Percentiles rank a stretch among this genome's conserved stretches.
Evolutionary conservation across 2,888 invertebrate genomes (phyloP).

Genomic region (Cremastinae sp.): DNA sequence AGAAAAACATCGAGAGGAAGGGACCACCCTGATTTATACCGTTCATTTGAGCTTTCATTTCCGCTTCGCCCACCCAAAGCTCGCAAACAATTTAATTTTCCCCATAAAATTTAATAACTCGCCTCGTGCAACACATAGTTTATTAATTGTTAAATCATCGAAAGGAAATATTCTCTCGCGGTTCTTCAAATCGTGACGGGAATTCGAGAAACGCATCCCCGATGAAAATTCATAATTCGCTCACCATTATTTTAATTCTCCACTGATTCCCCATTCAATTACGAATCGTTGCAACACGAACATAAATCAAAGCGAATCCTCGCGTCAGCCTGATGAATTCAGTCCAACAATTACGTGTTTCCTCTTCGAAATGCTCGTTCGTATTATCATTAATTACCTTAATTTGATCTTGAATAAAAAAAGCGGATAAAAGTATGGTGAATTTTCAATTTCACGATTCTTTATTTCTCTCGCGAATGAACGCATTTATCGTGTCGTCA

Average conservation of each 20-base stretch:
- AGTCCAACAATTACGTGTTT: neutral
- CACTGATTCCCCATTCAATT: neutral
- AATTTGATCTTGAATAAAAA: neutral
- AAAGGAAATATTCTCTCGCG: neutral
- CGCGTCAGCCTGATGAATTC: neutral
- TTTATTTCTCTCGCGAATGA: no score
- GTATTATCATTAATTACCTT: constrained; percentile 13
- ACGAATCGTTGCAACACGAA: neutral
- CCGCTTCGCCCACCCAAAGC: constrained; percentile 40
- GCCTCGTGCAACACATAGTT: constrained; percentile 13
- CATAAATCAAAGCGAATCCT: constrained; percentile 9
- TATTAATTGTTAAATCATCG: constrained; percentile 28
- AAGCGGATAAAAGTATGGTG: neutral
- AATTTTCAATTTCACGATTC: no score
- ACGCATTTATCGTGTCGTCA: neutral
- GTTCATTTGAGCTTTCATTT: constrained; percentile 30
- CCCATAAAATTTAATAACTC: constrained; percentile 24
- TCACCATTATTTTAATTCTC: no score
- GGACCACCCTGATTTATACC: constrained; percentile 24
- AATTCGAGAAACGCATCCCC: neutral
- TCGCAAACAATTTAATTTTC: constrained; percentile 9
- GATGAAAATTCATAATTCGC: neutral
- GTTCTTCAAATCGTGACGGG: constrained; percentile 13
- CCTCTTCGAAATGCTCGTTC: neutral
- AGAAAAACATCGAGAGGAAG: constrained; percentile 5